These are phyloP conservation scores for Pseudomyrmex cubaensis DNA, from an alignment of 1,140 invertebrate species.

Conservation along the genomic window DNA sequence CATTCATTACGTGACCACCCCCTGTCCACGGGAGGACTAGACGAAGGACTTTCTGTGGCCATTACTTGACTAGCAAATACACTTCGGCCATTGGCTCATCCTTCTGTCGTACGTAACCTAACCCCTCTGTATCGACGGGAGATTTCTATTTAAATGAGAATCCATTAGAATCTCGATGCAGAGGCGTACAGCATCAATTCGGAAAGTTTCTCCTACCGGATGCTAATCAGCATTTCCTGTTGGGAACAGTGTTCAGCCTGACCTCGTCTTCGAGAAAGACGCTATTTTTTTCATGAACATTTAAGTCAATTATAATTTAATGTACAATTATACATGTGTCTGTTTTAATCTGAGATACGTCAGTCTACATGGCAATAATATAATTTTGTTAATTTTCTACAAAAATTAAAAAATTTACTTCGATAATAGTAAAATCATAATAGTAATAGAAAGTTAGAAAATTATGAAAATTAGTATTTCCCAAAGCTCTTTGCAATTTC, in stretches of 20 bases:
- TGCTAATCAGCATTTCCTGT: slow-evolving; percentile 75
- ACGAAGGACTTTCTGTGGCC: slow-evolving; percentile 80
- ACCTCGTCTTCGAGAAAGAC: slow-evolving; percentile 45
- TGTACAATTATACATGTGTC: background rate
- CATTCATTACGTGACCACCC: slow-evolving; percentile 76
- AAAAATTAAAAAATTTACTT: too few relatives aligned
- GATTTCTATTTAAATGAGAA: slow-evolving; percentile 86
- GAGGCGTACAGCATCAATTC: slow-evolving; percentile 50
- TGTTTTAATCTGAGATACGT: background rate
- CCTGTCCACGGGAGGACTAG: slow-evolving; percentile 70
- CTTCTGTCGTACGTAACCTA: slow-evolving; percentile 71
- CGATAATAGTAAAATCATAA: too few relatives aligned
- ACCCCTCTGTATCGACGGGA: slow-evolving; percentile 82
- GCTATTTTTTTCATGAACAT: background rate
- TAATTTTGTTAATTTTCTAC: background rate
- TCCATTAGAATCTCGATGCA: slow-evolving; percentile 81
- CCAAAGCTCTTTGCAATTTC: background rate
- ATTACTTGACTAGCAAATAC: slow-evolving; percentile 85
- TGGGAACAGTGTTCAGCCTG: slow-evolving; percentile 19
- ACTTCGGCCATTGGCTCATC: slow-evolving; percentile 82
- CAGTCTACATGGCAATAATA: background rate
- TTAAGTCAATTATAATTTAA: slow-evolving; percentile 24
- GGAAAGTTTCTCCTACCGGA: slow-evolving; percentile 72
- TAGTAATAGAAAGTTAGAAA: too few relatives aligned
- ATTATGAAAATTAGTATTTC: too few relatives aligned